phyloP scores from a whole-genome alignment of 2,113 vertebrate genomes.

The Athene noctua region DNA sequence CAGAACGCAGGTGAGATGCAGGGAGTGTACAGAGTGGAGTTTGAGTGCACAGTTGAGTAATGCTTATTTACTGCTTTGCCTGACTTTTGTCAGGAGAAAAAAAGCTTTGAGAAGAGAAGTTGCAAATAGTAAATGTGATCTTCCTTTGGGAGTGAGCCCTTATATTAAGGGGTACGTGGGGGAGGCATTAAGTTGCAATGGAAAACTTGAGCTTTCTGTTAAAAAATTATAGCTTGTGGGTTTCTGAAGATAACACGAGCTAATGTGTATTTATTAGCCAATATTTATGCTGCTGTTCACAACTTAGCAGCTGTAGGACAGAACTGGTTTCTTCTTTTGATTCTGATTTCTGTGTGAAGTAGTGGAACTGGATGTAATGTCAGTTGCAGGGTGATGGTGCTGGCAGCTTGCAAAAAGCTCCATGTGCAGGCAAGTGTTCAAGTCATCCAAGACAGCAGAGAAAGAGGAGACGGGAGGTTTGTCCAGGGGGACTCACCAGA shows the following conservation, averaged over 20 bases:
- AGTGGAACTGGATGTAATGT: neutral
- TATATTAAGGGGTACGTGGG: neutral
- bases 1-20: constrained; percentile 80
- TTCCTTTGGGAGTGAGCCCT: neutral
- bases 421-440: neutral
- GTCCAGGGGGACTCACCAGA: neutral
- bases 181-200: neutral
- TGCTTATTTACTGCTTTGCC: neutral
- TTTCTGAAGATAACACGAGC: neutral
- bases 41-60: neutral
- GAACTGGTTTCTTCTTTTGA: neutral
- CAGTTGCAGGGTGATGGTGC: neutral
- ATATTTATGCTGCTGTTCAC: neutral
- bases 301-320: neutral
- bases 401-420: neutral
- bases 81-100: neutral
- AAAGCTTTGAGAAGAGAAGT: neutral
- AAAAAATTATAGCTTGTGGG: neutral
- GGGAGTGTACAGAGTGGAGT: neutral
- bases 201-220: neutral
- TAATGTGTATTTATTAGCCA: neutral
- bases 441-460: neutral
- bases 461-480: neutral
- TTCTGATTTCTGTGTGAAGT: neutral
- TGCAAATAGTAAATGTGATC: neutral